Conservation (phyloP, 2,113 vertebrate genomes). For the Tachysurus fulvidraco region DNA sequence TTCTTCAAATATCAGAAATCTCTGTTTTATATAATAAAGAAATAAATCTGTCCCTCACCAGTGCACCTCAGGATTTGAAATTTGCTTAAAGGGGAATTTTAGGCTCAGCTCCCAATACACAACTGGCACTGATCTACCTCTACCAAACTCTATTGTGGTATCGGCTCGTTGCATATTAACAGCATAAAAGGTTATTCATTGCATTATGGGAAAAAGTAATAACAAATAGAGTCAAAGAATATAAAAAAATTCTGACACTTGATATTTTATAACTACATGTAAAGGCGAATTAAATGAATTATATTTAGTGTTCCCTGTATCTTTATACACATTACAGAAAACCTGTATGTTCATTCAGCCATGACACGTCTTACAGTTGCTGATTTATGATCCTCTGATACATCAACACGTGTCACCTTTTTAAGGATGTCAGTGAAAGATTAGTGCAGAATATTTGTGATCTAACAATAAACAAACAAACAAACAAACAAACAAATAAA, state of each 20-base stretch:
- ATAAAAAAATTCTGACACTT: not conserved
- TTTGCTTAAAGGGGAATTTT: not conserved
- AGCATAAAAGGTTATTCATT: not conserved
- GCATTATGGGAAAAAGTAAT: not conserved
- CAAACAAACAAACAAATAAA: no score
- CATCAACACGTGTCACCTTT: no score
- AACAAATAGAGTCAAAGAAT: not conserved
- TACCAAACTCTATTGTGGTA: not conserved
- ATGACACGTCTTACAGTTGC: not conserved
- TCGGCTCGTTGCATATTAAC: not conserved
- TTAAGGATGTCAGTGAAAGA: not conserved
- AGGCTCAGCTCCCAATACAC: not conserved
- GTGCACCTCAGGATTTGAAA: not conserved
- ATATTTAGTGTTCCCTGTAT: not conserved
- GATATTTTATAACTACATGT: not conserved
- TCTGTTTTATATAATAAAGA: not conserved
- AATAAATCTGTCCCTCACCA: not conserved
- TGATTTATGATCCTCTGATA: not conserved
- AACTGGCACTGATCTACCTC: not conserved
- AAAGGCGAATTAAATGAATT: not conserved
- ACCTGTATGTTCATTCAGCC: not conserved
- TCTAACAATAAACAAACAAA: not conserved
- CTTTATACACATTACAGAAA: not conserved
- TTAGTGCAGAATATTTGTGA: not conserved
- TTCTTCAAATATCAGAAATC: constrained; percentile 7